Conservation (phyloP, 1,140 invertebrate genomes). For the Pachypeltis micranthus region DNA sequence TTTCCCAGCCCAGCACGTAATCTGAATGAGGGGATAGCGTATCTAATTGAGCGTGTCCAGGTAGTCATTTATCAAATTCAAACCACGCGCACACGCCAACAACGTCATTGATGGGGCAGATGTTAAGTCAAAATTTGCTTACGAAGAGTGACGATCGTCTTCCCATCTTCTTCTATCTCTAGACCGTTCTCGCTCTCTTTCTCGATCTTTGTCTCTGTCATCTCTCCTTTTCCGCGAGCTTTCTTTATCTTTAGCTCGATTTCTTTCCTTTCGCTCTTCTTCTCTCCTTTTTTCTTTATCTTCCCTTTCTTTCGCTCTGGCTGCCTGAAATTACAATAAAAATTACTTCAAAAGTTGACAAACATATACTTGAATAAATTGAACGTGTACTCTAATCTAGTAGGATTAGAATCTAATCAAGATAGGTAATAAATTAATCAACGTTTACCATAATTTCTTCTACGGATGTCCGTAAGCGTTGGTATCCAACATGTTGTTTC, state of each 20-base stretch:
- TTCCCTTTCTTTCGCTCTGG: conserved; percentile 25
- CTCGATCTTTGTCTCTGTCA: not conserved
- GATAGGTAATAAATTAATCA: no score
- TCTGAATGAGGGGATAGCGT: no score
- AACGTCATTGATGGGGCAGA: no score
- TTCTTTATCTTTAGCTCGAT: conserved; percentile 18
- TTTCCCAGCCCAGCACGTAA: no score
- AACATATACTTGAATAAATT: no score
- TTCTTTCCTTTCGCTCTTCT: conserved; percentile 26
- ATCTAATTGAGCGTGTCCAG: no score
- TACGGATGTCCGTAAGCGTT: conserved; percentile 50
- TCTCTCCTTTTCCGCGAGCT: conserved; percentile 16
- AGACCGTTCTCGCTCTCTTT: conserved; percentile 11
- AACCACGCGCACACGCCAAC: no score
- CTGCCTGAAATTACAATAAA: conserved; percentile 18
- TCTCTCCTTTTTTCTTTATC: conserved; percentile 27
- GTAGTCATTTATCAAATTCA: no score
- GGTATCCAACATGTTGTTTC: conserved; percentile 92
- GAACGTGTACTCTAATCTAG: no score
- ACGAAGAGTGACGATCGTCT: not conserved
- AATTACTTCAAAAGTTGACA: not conserved
- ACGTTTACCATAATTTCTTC: conserved; percentile 44
- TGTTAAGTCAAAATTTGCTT: no score
- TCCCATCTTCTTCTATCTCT: conserved; percentile 2
- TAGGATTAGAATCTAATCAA: no score